Evolutionary conservation across 2,888 invertebrate genomes (phyloP), one percentile per base, ranked within the genome.

Genomic region (Lordiphosa andalusiaca): DNA sequence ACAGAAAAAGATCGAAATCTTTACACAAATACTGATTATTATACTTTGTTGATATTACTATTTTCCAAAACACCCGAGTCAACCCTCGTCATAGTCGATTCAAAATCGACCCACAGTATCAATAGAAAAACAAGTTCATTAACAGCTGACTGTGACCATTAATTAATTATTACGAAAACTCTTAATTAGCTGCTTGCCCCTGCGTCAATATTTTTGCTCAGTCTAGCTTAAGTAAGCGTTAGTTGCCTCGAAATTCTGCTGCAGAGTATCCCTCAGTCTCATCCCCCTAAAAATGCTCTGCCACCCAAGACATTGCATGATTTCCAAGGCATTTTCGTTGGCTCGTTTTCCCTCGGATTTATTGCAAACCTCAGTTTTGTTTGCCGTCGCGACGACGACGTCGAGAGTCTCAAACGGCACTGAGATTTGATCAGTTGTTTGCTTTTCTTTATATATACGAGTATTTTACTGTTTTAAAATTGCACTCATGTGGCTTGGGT

Each of bases 391-490:
- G 46, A 41, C 36, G 25, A 23, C n/a, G 35, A 30, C 56, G 30
- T 36, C 30, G 52, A 61, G 62, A 38, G 42, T 41, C 38, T 53
- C 63, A 53, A 66, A 66, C 53, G 50, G 67, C 50, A 56, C 48
- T 47, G 68, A 68, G 69, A 69, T 69, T 69, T 69, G 69, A 69
- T 69, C 68, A 68, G 69, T 63, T 69, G 68, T 69, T 69, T 69
- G 69, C 69, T 46, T 68, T 69, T 56, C 53, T 53, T 46, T 65
- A 13, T 57, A 38, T 49, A 25, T 53, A 33, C 30, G 13, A 23
- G 23, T 62, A 63, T 67, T 56, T 58, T 44, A 47, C 53, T 63
- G 68, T 68, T 67, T 68, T 63, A 67, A 65, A 65, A 65, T 65
- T 65, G 65, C 57, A 53, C 65, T 57, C 65, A 65, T 57, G 65